Evolutionary conservation across 2,797 vertebrate species (phyloP), one percentile per base, ranked within the genome.

Genomic region (Aratinga solstitialis): DNA sequence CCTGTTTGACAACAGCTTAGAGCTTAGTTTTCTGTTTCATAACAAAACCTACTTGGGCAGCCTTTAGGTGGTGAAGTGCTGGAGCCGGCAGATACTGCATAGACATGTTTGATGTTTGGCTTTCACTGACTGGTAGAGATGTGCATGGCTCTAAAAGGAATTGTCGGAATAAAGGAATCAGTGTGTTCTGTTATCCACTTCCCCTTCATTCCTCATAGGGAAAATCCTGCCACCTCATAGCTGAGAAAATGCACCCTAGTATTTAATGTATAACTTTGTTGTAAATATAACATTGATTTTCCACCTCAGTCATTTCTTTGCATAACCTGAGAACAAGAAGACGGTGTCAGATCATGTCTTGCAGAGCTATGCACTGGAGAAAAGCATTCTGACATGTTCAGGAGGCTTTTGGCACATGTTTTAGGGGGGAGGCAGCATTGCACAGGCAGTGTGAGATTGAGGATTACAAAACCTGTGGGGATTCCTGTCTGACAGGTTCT

Each of bases 401-500:
- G 76, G 78, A 48, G 61, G 10, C 20, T 89, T 80, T 53, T 82
- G 77, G 43, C 48, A 30, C 8, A 0, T 26, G 0, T 42, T 92
- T 69, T 43, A 48, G 74, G 6, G 32, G 86, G 78, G 22, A 42
- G 42, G 61, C 13, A 26, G 27, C 11, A 2, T 21, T 48, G 58
- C 2, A 2, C 23, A 53, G 69, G 20, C 42, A 16, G 18, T 11
- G 2, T 0, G 29, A 45, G 71, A 11, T 2, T 11, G 68, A 32
- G 17, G n/a, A 15, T 74, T 30, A 4, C 85, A n/a, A 23, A 40
- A 9, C 9, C 38, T 2, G 22, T 48, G 82, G 24, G 19, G 63
- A 3, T 45, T 75, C 80, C 59, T 50, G 68, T n/a, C 81, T 51
- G 68, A 27, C 65, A 29, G 68, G 69, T 63, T 78, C 63, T 72